A percentile compares a stretch with the other conserved stretches of the same genome.
Conservation (phyloP, 2,113 vertebrate genomes). For the Perca fluviatilis region DNA sequence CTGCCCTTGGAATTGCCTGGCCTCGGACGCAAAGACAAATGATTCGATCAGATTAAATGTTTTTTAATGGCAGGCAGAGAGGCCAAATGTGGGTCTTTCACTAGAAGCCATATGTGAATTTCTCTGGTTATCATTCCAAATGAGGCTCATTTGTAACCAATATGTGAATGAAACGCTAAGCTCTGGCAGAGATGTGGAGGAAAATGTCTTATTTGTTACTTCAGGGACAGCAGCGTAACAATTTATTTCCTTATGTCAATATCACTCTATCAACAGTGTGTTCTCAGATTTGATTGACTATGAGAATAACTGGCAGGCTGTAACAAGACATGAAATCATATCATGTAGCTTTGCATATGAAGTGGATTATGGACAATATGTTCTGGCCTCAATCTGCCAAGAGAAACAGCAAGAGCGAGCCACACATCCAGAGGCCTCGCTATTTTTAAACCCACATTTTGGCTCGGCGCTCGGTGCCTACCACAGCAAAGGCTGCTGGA, state of each 20-base stretch:
- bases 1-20: constrained; percentile 89
- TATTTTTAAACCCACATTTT: constrained; percentile 80
- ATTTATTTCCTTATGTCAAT: constrained; percentile 61
- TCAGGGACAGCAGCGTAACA: constrained; percentile 51
- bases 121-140: constrained; percentile 92
- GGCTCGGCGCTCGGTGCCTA: constrained; percentile 45
- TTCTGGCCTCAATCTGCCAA: constrained; percentile 72
- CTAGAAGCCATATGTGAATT: constrained; percentile 92
- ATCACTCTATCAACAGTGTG: constrained; percentile 33
- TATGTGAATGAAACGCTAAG: constrained; percentile 76
- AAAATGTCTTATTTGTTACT: constrained; percentile 74
- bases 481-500: constrained; percentile 77
- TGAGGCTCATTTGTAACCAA: constrained; percentile 92
- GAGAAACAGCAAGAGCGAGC: constrained; percentile 71
- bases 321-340: constrained; percentile 49
- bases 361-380: constrained; percentile 69
- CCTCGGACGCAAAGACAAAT: constrained; percentile 94
- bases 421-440: constrained; percentile 70
- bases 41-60: constrained; percentile 95
- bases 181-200: constrained; percentile 54
- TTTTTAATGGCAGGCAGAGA: constrained; percentile 93
- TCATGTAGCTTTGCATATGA: constrained; percentile 69
- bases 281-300: constrained; percentile 58
- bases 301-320: constrained; percentile 59
- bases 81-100: constrained; percentile 82